Conservation (phyloP, 1,140 invertebrate genomes). For the Eubasilissa regina region DNA sequence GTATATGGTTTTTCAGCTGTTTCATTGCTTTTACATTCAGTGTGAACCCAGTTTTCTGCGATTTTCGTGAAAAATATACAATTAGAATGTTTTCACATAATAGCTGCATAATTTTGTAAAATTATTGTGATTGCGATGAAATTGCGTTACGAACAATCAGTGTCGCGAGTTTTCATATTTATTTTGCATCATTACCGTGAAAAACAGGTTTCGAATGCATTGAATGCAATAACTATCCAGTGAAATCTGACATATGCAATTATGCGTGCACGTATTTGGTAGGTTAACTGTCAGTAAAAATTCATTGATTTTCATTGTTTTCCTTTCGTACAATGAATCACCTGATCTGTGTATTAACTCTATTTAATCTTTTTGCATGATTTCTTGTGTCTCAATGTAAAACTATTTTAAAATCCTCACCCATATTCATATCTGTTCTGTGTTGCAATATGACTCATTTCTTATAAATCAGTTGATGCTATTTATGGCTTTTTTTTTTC, state of each 20-base stretch:
- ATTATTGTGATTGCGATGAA: not conserved
- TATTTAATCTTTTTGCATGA: no score
- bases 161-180: not conserved
- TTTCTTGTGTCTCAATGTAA: no score
- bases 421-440: no score
- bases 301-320: slow-evolving; percentile 32
- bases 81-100: not conserved
- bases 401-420: no score
- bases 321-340: slow-evolving; percentile 12
- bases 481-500: no score
- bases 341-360: not conserved
- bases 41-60: no score
- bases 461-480: no score
- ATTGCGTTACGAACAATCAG: not conserved
- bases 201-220: slow-evolving; percentile 7
- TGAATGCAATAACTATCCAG: no score
- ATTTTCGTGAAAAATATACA: not conserved
- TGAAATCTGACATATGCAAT: not conserved
- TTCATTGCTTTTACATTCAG: not conserved
- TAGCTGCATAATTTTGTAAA: slow-evolving; percentile 2
- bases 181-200: not conserved
- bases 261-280: not conserved
- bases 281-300: slow-evolving; percentile 12
- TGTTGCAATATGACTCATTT: no score
- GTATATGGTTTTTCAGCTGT: slow-evolving; percentile 24